Evolutionary conservation across 2,888 invertebrate species (phyloP).

Genomic region (Callyntrura guangdongensis): DNA sequence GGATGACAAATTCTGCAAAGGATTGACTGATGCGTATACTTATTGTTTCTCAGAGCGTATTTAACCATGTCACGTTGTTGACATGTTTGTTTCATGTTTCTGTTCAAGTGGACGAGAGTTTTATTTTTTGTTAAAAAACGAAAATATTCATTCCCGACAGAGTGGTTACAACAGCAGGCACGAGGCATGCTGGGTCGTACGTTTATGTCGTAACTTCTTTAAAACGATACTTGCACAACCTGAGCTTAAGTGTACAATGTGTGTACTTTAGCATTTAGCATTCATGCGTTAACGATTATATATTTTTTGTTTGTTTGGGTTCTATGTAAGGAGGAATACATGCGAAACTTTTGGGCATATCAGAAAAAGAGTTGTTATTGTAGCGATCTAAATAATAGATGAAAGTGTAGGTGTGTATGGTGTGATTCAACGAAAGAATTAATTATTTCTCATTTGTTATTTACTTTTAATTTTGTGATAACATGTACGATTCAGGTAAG

Average conservation of each 20-base stretch:
- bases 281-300: not conserved
- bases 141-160: not conserved
- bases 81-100: not conserved
- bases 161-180: conserved; percentile 10
- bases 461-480: conserved; percentile 90
- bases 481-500: conserved; percentile 91
- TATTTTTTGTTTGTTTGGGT: not conserved
- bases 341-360: no score
- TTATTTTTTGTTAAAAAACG: not conserved
- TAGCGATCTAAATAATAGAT: no score
- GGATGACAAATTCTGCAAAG: conserved; percentile 40
- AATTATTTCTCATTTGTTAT: conserved; percentile 47
- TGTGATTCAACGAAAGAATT: not conserved
- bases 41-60: not conserved
- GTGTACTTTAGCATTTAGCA: not conserved
- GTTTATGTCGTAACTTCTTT: not conserved
- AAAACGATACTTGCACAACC: not conserved
- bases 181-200: not conserved
- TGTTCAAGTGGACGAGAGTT: not conserved
- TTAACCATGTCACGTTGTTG: conserved; percentile 22
- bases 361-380: no score
- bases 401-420: not conserved
- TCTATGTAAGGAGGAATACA: not conserved
- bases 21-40: conserved; percentile 20
- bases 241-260: not conserved